Evolutionary conservation across 2,888 invertebrate genomes (phyloP).

Genomic region (Oxystoma pomonae): DNA sequence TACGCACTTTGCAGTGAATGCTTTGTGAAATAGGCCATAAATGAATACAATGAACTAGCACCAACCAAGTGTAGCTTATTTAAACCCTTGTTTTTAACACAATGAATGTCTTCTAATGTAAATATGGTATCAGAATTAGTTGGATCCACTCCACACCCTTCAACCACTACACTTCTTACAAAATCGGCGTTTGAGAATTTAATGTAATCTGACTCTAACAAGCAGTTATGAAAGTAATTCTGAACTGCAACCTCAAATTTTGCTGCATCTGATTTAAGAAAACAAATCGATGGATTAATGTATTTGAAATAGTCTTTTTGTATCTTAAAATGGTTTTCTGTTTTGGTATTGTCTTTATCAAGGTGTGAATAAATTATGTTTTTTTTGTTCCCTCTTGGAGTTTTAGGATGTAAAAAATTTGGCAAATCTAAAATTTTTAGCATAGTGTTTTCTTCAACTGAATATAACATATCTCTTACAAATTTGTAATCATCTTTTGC

Average conservation of each 20-base stretch:
- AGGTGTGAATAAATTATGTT: constrained; percentile 34
- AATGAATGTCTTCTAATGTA: constrained; percentile 56
- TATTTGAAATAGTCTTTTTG: constrained; percentile 55
- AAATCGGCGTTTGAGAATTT: constrained; percentile 77
- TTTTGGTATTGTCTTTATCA: constrained; percentile 40
- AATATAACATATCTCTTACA: constrained; percentile 61
- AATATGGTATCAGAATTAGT: constrained; percentile 55
- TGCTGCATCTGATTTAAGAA: constrained; percentile 64
- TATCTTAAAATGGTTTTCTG: constrained; percentile 53
- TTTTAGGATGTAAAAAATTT: constrained; percentile 61
- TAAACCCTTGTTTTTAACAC: constrained; percentile 49
- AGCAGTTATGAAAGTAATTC: constrained; percentile 50
- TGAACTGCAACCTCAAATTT: constrained; percentile 63
- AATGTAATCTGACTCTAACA: constrained; percentile 53
- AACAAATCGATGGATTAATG: constrained; percentile 57
- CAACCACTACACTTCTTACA: constrained; percentile 67
- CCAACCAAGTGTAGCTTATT: constrained; percentile 72
- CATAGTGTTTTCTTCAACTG: constrained; percentile 68
- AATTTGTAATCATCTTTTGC: constrained; percentile 56
- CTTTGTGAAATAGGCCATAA: constrained; percentile 70
- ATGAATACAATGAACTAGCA: constrained; percentile 67
- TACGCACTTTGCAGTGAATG: constrained; percentile 56
- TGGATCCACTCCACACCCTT: constrained; percentile 62
- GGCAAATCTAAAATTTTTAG: constrained; percentile 64
- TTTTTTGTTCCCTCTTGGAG: constrained; percentile 50